Evolutionary conservation across 2,797 vertebrate genomes (phyloP), one percentile per base, ranked within the genome.

Genomic region (Anableps anableps): DNA sequence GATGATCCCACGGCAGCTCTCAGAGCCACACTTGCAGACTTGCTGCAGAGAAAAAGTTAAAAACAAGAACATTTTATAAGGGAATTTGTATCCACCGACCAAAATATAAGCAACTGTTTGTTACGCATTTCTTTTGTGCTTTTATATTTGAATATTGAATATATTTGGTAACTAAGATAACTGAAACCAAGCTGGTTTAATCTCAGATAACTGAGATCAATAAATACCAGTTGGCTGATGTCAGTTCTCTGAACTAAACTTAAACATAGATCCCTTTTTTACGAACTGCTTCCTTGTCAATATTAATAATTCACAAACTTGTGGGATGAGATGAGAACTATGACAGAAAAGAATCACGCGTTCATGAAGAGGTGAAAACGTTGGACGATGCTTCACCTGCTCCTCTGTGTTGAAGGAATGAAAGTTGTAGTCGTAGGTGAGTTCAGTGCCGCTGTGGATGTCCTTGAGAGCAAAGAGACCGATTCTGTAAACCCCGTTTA

Each of bases 371-470:
- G 75, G 21, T 66, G 3, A 64, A 45, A 81, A 41, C 14, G n/a
- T n/a, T 29, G 0, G 4, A 10, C 74, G 55, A 11, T 51, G 66
- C 76, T 83, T 92, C 89, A 99, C 98, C 97, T 99, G 98, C 85
- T 99, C 97, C 78, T 99, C 98, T 38, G 97, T 97, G 47, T 99
- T 99, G 92, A 99, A 99, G 41, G 98, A 98, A 89, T 99, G 98
- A 89, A 99, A 99, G 90, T 99, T 99, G 96, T 99, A 99, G 93
- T 99, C 98, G 0, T 99, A 99, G 45, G 98, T 99, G 89, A 99
- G 96, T 79, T 99, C 98, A 0, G 96, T 99, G 41, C 98, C 97
- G 4, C 96, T 98, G 80, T 77, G 95, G 95, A 99, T 97, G 79
- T 99, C 98, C 90, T 97, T 99, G 74, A 99, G 96, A 0, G 98